Conservation (phyloP, 2,888 invertebrate species). For the Asteroscopus sphinx region DNA sequence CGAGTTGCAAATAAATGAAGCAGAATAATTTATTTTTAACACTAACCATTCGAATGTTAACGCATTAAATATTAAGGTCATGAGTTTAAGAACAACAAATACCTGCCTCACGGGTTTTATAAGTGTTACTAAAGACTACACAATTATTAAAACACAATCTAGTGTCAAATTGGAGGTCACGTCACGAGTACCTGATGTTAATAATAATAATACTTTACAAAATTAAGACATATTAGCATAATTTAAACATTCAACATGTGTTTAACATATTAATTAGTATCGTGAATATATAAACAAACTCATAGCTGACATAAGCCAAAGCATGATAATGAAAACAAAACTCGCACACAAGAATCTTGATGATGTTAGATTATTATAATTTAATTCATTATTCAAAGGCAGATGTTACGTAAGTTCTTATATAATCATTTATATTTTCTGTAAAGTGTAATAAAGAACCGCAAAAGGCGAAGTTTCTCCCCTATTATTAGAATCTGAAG, state of each 20-base stretch:
- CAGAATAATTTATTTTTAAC: slow-evolving; percentile 30
- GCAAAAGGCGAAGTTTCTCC: slow-evolving; percentile 71
- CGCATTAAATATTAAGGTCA: slow-evolving; percentile 35
- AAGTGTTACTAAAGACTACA: slow-evolving; percentile 23
- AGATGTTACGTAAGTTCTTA: slow-evolving; percentile 40
- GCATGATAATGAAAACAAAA: slow-evolving; percentile 41
- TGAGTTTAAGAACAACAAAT: slow-evolving; percentile 24
- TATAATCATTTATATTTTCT: slow-evolving; percentile 55
- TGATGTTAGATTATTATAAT: slow-evolving; percentile 39
- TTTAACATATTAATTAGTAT: slow-evolving; percentile 47
- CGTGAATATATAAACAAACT: slow-evolving; percentile 41
- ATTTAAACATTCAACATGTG: slow-evolving; percentile 42
- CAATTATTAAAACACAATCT: slow-evolving; percentile 39
- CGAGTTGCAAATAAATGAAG: slow-evolving; percentile 24
- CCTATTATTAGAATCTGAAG: slow-evolving; percentile 78
- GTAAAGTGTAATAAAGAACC: slow-evolving; percentile 65
- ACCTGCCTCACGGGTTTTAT: slow-evolving; percentile 32
- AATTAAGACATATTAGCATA: slow-evolving; percentile 41
- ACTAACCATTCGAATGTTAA: slow-evolving; percentile 25
- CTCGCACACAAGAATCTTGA: slow-evolving; percentile 34
- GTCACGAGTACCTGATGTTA: slow-evolving; percentile 24
- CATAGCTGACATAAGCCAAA: slow-evolving; percentile 44
- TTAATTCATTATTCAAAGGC: slow-evolving; percentile 44
- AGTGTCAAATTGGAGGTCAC: slow-evolving; percentile 45
- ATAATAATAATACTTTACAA: slow-evolving; percentile 32